phyloP scores from a whole-genome alignment of 1,140 invertebrate species.

The Pseudobourletiella spinata region DNA sequence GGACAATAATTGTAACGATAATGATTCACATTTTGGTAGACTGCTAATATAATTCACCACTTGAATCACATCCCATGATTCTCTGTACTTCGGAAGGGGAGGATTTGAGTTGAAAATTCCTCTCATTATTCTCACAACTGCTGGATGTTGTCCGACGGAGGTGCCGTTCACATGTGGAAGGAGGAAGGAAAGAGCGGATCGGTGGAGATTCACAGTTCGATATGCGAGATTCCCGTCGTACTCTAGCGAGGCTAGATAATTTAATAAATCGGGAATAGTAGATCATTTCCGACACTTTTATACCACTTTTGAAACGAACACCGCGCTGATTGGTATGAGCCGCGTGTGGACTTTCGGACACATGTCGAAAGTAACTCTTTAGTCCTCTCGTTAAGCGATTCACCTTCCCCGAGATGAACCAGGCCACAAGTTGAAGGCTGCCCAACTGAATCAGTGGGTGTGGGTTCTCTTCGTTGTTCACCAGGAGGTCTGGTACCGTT shows the following conservation, averaged over 20 bases:
- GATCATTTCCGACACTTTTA: not conserved
- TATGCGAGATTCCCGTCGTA: not conserved
- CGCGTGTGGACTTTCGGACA: too few species aligned
- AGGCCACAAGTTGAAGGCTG: constrained; percentile 6
- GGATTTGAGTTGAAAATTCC: constrained; percentile 11
- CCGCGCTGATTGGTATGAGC: too few species aligned
- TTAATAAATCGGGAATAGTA: not conserved
- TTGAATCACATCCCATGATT: not conserved
- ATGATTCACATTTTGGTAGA: not conserved
- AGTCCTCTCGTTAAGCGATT: too few species aligned
- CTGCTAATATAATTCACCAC: not conserved
- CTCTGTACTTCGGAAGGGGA: not conserved
- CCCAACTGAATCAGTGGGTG: not conserved
- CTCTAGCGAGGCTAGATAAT: not conserved
- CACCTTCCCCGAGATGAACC: constrained; percentile 14
- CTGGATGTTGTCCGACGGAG: not conserved
- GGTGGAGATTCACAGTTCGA: not conserved
- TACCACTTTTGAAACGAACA: too few species aligned
- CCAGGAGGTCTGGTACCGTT: not conserved
- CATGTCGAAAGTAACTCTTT: too few species aligned
- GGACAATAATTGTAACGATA: not conserved
- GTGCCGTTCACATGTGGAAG: not conserved
- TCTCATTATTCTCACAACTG: constrained; percentile 8
- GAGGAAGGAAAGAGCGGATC: not conserved
- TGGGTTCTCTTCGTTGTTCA: not conserved